phyloP scores from a whole-genome alignment of 2,113 vertebrate genomes.

The Crotalus horridus region DNA sequence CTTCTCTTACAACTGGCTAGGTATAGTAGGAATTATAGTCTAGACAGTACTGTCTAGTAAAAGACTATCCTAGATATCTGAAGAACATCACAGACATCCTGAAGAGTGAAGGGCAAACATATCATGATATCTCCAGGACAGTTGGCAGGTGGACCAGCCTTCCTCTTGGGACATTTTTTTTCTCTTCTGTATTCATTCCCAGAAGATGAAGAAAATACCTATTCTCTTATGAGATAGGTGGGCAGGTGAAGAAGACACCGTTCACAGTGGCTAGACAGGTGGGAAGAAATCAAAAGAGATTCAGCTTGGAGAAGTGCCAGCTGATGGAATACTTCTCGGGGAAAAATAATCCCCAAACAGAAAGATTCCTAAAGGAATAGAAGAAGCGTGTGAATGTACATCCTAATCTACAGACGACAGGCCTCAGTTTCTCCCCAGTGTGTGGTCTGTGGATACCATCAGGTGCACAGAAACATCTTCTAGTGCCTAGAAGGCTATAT shows the following conservation, averaged over 20 bases:
- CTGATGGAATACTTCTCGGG: not conserved
- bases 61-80: not conserved
- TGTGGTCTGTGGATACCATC: not conserved
- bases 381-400: not conserved
- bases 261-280: not conserved
- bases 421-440: not conserved
- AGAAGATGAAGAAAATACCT: not conserved
- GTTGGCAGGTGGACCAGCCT: not conserved
- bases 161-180: not conserved
- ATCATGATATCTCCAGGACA: not conserved
- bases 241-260: not conserved
- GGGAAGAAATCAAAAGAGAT: not conserved
- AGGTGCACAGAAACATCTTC: no score
- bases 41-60: no score
- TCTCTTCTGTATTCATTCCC: not conserved
- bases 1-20: no score
- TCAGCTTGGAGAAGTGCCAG: not conserved
- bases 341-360: constrained; percentile 1
- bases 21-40: no score
- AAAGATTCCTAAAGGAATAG: not conserved
- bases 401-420: not conserved
- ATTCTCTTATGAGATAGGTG: not conserved
- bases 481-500: no score
- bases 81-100: not conserved
- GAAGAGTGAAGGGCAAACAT: not conserved